These are phyloP conservation scores for Nycticebus coucang DNA, from an alignment of 2,113 vertebrate genomes.

Conservation along the genomic window DNA sequence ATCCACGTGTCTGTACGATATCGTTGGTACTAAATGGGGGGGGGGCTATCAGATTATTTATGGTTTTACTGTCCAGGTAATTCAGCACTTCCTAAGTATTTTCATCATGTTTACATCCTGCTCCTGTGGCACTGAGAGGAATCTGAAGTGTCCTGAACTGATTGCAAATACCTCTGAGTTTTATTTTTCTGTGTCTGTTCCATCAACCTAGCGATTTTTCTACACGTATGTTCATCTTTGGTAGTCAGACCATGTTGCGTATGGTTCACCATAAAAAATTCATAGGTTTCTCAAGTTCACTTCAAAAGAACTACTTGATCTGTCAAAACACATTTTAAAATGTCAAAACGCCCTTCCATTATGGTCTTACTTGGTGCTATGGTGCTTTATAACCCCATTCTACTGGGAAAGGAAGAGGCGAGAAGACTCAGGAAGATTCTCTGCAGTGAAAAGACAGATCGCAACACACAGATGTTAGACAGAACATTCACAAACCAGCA, in stretches of 20 bases:
- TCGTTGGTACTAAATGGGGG: not conserved
- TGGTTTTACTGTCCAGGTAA: not conserved
- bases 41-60: not conserved
- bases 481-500: not conserved
- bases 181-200: not conserved
- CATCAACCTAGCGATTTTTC: constrained; percentile 38
- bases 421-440: not conserved
- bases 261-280: constrained; percentile 65
- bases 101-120: not conserved
- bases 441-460: not conserved
- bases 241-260: not conserved
- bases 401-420: not conserved
- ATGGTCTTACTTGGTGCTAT: constrained; percentile 43
- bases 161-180: not conserved
- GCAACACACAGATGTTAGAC: not conserved
- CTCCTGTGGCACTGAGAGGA: not conserved
- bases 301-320: constrained; percentile 63
- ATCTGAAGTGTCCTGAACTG: not conserved
- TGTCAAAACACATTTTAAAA: constrained; percentile 72
- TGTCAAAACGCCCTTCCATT: constrained; percentile 59
- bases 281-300: constrained; percentile 62
- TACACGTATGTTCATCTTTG: constrained; percentile 8
- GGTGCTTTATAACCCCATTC: constrained; percentile 32
- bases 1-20: not conserved
- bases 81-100: not conserved